Evolutionary conservation across 2,113 vertebrate species (phyloP).

Genomic region (Lagopus muta): DNA sequence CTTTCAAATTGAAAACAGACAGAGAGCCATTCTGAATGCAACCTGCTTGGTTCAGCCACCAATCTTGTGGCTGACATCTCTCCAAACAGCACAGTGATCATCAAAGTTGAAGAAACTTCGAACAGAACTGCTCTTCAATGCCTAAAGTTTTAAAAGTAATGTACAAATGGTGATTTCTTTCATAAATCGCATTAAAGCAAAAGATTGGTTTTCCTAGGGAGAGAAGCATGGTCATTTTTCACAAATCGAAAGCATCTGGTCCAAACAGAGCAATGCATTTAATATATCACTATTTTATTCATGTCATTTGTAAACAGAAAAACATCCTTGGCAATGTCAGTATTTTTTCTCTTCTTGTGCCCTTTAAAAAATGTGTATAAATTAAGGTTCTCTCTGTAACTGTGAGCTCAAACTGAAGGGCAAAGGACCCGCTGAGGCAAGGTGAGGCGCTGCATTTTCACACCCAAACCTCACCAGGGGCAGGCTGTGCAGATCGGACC

Average conservation of each 20-base stretch:
- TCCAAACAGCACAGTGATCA: slow-evolving; percentile 69
- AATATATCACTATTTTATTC: slow-evolving; percentile 69
- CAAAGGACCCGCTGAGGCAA: neutral
- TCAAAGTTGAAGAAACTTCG: slow-evolving; percentile 74
- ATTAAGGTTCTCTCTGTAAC: slow-evolving; percentile 23
- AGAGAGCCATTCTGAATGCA: slow-evolving; percentile 72
- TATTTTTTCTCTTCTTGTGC: slow-evolving; percentile 46
- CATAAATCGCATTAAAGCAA: slow-evolving; percentile 65
- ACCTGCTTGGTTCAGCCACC: slow-evolving; percentile 60
- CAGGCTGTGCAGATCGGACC: neutral
- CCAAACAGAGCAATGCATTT: slow-evolving; percentile 50
- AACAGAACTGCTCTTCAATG: slow-evolving; percentile 58
- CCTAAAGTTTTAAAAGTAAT: slow-evolving; percentile 67
- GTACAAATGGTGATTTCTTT: slow-evolving; percentile 67
- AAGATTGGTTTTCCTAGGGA: slow-evolving; percentile 63
- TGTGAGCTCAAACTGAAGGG: neutral
- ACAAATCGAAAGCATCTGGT: slow-evolving; percentile 65
- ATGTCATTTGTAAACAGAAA: slow-evolving; percentile 58
- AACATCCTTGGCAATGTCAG: slow-evolving; percentile 52
- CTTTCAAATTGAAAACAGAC: slow-evolving; percentile 78
- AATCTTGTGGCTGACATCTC: slow-evolving; percentile 75
- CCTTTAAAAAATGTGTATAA: slow-evolving; percentile 49
- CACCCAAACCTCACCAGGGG: neutral
- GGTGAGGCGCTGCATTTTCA: neutral
- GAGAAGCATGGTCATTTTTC: slow-evolving; percentile 61